phyloP scores from a whole-genome alignment of 2,888 invertebrate species.

The Gastracanthus pulcherrimus region DNA sequence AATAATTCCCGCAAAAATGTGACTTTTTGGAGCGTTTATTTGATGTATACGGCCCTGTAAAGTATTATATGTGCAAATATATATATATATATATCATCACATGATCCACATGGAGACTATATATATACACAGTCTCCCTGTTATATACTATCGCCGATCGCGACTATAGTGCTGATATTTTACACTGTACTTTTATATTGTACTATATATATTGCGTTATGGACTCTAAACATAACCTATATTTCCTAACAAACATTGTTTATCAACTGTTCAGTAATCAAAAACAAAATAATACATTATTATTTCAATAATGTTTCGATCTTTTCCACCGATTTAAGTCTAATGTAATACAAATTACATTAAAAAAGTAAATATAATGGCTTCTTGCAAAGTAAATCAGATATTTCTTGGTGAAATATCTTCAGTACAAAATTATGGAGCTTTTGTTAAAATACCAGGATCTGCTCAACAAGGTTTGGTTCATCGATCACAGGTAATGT shows the following conservation, averaged over 20 bases:
- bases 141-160: no score
- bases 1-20: no score
- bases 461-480: constrained; percentile 74
- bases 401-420: constrained; percentile 75
- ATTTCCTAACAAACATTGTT: background rate
- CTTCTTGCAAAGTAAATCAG: constrained; percentile 69
- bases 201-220: background rate
- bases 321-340: no score
- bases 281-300: background rate
- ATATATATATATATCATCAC: background rate
- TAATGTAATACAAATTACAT: background rate
- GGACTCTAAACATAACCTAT: constrained; percentile 41
- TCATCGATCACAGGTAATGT: constrained; percentile 72
- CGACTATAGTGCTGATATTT: background rate
- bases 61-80: background rate
- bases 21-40: no score
- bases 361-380: constrained; percentile 61
- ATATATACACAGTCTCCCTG: no score
- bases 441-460: constrained; percentile 76
- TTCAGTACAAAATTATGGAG: constrained; percentile 77
- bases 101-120: background rate
- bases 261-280: background rate
- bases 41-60: no score
- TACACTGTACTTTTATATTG: background rate
- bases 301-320: background rate